Evolutionary conservation across 2,797 vertebrate species (phyloP), one percentile per base, ranked within the genome.

Genomic region (Crax fasciolata): DNA sequence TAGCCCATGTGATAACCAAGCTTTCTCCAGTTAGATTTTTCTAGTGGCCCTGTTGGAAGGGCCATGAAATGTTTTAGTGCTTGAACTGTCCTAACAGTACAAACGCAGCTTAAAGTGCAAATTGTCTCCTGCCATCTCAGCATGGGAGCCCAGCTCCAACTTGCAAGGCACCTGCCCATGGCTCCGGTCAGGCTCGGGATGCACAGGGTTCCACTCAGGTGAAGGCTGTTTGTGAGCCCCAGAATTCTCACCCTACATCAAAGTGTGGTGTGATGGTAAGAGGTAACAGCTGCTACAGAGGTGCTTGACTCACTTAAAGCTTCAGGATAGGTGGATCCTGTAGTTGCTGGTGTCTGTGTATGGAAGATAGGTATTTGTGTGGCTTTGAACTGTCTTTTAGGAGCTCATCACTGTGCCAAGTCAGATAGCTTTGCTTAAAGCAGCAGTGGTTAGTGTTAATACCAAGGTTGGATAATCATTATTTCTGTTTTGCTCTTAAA

Each of bases 131-230:
- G 35, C 35, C 35, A 35, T 35, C 35, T 35, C 35, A 35, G 35
- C 35, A 8, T 35, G 35, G 35, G 35, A 35, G 35, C 35, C 35
- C 35, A 35, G 35, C 35, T 35, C 35, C 35, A 35, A 35, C 35
- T 35, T 35, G 35, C 35, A 35, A 35, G 43, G 23, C 19, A 35
- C 5, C 15, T 51, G 4, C 0, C 0, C 0, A 0, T 81, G 21
- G 6, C 71, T 74, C 81, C 76, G 14, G 23, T 71, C 61, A 46
- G 39, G 21, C 35, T 49, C 2, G 0, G 25, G 19, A 25, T 44
- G 7, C 1, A 1, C 9, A n/a, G 52, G 17, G 25, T 46, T 35
- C 35, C 35, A 35, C 35, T 7, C 35, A 35, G 35, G 35, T 35
- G 35, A 35, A 35, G 35, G 8, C 35, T 8, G 35, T 35, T 35